A percentile compares a stretch with the other conserved stretches of the same genome.
Conservation (phyloP, 1,140 invertebrate species). For the Sipha flava region DNA sequence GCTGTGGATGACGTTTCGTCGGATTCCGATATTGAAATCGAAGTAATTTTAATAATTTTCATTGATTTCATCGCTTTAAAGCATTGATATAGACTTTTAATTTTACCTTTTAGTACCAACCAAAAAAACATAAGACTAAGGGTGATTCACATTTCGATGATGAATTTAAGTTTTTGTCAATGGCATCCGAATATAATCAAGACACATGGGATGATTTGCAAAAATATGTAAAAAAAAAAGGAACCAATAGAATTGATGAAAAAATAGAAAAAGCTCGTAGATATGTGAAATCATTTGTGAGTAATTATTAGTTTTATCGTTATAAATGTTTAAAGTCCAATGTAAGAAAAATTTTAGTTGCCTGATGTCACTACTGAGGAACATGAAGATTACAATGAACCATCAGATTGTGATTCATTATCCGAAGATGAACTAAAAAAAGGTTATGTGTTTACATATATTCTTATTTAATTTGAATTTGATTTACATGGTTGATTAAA, state of each 20-base stretch:
- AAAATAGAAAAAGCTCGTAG: slow-evolving; percentile 63
- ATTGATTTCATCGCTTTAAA: too few species aligned
- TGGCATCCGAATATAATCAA: slow-evolving; percentile 64
- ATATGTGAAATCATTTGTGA: slow-evolving; percentile 45
- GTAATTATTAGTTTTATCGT: slow-evolving; percentile 21
- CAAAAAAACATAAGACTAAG: slow-evolving; percentile 62
- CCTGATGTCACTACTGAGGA: slow-evolving; percentile 29
- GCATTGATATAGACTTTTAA: too few species aligned
- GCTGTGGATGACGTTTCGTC: slow-evolving; percentile 68
- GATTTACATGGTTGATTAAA: background rate
- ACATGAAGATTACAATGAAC: slow-evolving; percentile 35
- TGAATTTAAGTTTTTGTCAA: slow-evolving; percentile 65
- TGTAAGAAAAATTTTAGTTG: background rate
- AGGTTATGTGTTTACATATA: slow-evolving; percentile 35
- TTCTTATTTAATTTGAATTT: background rate
- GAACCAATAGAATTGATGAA: slow-evolving; percentile 66
- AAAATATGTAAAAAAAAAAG: slow-evolving; percentile 69
- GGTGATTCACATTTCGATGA: slow-evolving; percentile 63
- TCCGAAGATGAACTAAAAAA: slow-evolving; percentile 43
- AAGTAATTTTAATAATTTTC: slow-evolving; percentile 51
- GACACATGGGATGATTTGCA: slow-evolving; percentile 77
- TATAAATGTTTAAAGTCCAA: background rate
- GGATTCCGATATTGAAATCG: slow-evolving; percentile 70
- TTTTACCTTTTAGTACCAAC: slow-evolving; percentile 71
- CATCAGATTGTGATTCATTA: slow-evolving; percentile 38